Evolutionary conservation across 2,113 vertebrate species (phyloP), one percentile per base, ranked within the genome.

Genomic region (Pollachius pollachius): DNA sequence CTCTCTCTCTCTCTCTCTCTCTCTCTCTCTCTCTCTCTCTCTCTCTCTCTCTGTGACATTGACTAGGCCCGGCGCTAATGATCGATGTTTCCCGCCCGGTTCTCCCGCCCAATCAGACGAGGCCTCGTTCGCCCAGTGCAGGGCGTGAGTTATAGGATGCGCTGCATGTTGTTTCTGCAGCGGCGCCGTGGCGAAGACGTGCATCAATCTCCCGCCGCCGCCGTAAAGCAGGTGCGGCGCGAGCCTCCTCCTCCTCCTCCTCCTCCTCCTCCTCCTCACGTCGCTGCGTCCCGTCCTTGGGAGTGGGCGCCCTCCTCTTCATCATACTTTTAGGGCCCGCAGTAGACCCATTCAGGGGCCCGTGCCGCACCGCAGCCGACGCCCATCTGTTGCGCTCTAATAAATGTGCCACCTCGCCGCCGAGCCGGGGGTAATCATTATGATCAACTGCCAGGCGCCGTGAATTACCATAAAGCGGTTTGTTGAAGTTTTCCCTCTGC

Each of bases 261-360:
- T 81, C 84, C 79, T 78, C 85, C 88, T 95, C 89, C 83, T 81
- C 84, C 79, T 79, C 85, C 88, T 95, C 94, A 94, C 95, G 94
- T 95, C 94, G 94, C 81, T 8, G 12, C 88, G 90, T 91, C 94
- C 95, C 93, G 93, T 94, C 94, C 94, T 88, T 86, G 93, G 91
- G 89, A 85, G 85, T 91, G 87, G 92, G 81, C 69, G 48, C 83
- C 73, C 87, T 85, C 37, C 86, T 79, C 94, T 98, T 95, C 95
- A 98, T 98, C 96, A 99, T 97, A 94, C 96, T 98, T 98, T 97
- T 97, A 98, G 93, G 94, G 95, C 95, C 93, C 95, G 95, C 97
- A 95, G 93, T 96, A 98, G 96, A 96, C 94, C 96, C 94, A 96
- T 98, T 98, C 95, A 86, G 93, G 91, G 93, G 94, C 94, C 95